Base-by-base conservation (phyloP, 2,888 invertebrate genomes). In the Zeuzera pyrina region DNA sequence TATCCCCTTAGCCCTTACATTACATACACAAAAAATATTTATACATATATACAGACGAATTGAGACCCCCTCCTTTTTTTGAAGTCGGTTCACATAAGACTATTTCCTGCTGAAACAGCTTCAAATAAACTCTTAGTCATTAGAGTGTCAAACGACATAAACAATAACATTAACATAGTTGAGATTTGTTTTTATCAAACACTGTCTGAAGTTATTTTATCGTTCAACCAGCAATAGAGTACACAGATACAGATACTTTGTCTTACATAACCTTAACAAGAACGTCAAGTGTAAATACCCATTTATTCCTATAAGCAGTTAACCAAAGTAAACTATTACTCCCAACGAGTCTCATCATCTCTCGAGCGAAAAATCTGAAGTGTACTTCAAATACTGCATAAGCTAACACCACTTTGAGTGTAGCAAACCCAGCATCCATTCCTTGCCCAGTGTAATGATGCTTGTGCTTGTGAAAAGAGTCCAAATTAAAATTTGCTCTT, bases 361-460 rank as follows among this genome's bases (percentile, higher is more conserved):
- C 92, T 36, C 87, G 69, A 10, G 87, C 58, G 38, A 90, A 87
- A 51, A 78, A 87, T 25, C 78, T 67, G 21, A 73, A 74, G 45
- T 87, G 84, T 2, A 57, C 63, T 41, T 86, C 84, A 43, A 90
- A 90, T 1, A 85, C 83, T 0, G 89, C 87, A 37, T 86, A 87
- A 8, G 86, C 47, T 1, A 86, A 41, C 0, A 53, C 56, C 1
- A 60, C 47, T 34, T 72, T 69, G 2, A 81, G 28, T 1, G 52
- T 50, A 0, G 54, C 47, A 29, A 69, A 65, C 0, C 71, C 74
- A 2, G 56, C 48, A 2, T 48, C 37, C 0, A 37, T 5, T 0
- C 60, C 68, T 1, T 58, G 41, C 0, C 53, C 60, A 2, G 29
- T 30, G n/a, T 41, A 38, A 22, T 73, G 74, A 37, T 78, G 73